Percentiles rank a stretch among this genome's conserved stretches.
phyloP scores from a whole-genome alignment of 2,888 invertebrate species.

The Drosophila ustulata region DNA sequence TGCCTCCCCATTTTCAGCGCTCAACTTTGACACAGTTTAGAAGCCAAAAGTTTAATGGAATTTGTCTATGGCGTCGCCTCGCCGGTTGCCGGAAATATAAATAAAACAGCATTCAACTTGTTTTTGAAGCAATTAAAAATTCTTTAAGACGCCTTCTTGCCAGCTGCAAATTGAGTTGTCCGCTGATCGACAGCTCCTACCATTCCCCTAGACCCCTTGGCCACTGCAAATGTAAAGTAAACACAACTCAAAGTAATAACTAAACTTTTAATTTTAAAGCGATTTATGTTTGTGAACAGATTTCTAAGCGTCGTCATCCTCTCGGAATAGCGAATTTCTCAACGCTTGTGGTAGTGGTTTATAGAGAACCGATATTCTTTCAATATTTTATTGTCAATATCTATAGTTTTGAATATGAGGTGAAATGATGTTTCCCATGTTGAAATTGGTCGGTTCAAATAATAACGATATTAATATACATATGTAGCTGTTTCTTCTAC shows the following conservation, averaged over 20 bases:
- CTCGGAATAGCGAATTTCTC: constrained; percentile 4
- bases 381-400: too few relatives aligned
- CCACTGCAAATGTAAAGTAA: constrained; percentile 58
- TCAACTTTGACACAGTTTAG: constrained; percentile 80
- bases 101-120: constrained; percentile 81
- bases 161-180: constrained; percentile 42
- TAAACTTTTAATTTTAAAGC: constrained; percentile 63
- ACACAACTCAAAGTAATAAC: constrained; percentile 57
- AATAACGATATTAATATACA: too few relatives aligned
- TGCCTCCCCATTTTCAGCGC: constrained; percentile 13
- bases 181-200: constrained; percentile 40
- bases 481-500: too few relatives aligned
- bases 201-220: neutral
- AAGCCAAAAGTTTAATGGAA: constrained; percentile 81
- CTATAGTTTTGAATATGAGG: too few relatives aligned
- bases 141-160: constrained; percentile 66
- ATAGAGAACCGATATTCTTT: too few relatives aligned
- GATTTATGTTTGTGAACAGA: constrained; percentile 52
- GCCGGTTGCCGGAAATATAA: constrained; percentile 72
- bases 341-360: too few relatives aligned
- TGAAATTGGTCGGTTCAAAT: too few relatives aligned
- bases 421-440: too few relatives aligned
- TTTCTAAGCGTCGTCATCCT: constrained; percentile 15
- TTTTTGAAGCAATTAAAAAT: constrained; percentile 81
- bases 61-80: constrained; percentile 76